Base-by-base conservation (phyloP, 1,140 invertebrate species). In the Adelges cooleyi region DNA sequence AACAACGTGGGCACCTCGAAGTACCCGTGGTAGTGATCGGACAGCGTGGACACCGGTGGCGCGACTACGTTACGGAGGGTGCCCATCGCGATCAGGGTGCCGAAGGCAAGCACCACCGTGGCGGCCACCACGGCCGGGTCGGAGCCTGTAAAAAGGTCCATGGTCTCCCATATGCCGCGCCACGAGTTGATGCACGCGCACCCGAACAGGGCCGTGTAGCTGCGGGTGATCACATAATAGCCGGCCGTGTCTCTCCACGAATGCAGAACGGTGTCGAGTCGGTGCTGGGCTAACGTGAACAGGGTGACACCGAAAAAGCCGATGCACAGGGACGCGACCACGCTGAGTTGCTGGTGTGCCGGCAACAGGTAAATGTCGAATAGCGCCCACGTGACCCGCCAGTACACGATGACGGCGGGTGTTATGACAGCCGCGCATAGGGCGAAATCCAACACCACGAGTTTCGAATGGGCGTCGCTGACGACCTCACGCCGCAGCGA, bases 1-100 rank as follows among this genome's bases (percentile, higher is more conserved):
- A 90, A 92, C 82, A 90, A 86, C 20, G 88, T 91, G 3, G 85
- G 84, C 51, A 91, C 84, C 52, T 84, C 81, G 72, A 91, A 92
- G 76, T 90, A 92, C 59, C 84, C 85, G 46, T 80, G 77, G 46
- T 80, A 82, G 42, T 81, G 77, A 71, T 92, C 89, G 29, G 85
- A 81, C 27, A 80, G 82, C 1, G 91, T 79, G 4, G 85, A 80
- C 71, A 89, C 87, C 0, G 89, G 89, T 1, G 88, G 83, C 15
- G 89, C 86, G n/a, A 85, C 81, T 6, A 91, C 80, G 72, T 91
- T 92, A 66, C 88, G 78, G 17, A 91, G 71, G 0, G 82, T 82
- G 15, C 85, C 74, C 65, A 88, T 79, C 5, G 80, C 75, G 9
- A 82, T 78, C 17, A 86, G 72, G 22, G 86, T 72, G 0, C 86